These are phyloP conservation scores for Chloroclystis v-ata DNA, from an alignment of 2,888 invertebrate genomes.

Conservation along the genomic window DNA sequence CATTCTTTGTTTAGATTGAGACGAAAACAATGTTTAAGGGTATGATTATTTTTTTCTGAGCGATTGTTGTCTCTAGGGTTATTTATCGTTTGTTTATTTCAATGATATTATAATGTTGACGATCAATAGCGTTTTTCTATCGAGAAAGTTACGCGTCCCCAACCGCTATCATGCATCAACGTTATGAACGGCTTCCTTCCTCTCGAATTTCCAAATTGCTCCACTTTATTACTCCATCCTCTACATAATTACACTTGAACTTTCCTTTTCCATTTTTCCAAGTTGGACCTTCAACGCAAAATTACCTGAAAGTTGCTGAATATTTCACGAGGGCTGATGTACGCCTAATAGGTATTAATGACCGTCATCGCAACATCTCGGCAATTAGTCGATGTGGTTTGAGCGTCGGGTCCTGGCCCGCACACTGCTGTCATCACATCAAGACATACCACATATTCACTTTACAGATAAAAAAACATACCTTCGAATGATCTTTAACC, in stretches of 20 bases:
- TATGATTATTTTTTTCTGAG: conserved; percentile 20
- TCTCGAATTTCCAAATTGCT: conserved; percentile 6
- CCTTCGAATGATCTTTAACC: no score
- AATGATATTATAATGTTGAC: no score
- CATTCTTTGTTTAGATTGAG: conserved; percentile 26
- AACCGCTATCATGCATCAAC: not conserved
- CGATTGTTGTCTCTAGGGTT: conserved; percentile 1
- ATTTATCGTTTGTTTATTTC: conserved; percentile 11
- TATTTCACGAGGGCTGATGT: conserved; percentile 20
- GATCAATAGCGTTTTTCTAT: no score
- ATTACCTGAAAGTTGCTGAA: conserved; percentile 29
- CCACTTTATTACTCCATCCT: conserved; percentile 14
- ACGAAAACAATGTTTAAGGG: conserved; percentile 20
- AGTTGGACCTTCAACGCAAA: conserved; percentile 19
- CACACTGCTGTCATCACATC: not conserved
- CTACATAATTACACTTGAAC: conserved; percentile 22
- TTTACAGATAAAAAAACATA: no score
- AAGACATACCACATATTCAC: not conserved
- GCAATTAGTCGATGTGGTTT: conserved; percentile 51
- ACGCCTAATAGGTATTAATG: conserved; percentile 47
- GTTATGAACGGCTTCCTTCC: not conserved
- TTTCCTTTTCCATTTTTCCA: conserved; percentile 18
- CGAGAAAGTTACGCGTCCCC: no score
- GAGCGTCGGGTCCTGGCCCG: conserved; percentile 22
- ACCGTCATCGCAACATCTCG: conserved; percentile 41